Conservation (phyloP, 2,888 invertebrate genomes). For the Arge pagana region DNA sequence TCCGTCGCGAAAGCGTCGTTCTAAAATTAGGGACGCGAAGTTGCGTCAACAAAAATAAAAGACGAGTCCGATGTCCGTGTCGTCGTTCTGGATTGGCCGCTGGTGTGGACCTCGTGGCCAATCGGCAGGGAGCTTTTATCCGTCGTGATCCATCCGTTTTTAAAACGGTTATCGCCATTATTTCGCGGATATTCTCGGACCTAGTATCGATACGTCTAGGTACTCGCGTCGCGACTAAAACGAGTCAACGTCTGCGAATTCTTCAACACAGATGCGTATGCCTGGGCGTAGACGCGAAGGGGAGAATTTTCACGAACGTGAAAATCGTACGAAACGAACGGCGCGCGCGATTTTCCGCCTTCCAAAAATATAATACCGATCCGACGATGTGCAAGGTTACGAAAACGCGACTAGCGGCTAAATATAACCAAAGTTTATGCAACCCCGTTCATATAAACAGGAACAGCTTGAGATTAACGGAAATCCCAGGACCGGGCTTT, state of each 20-base stretch:
- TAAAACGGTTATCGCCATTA: constrained; percentile 28
- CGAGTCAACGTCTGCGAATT: too few relatives aligned
- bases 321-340: too few relatives aligned
- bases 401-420: constrained; percentile 30
- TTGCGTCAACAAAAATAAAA: constrained; percentile 46
- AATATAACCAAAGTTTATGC: constrained; percentile 31
- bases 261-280: too few relatives aligned
- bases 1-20: not conserved
- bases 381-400: constrained; percentile 32
- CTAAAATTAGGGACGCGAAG: constrained; percentile 42
- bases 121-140: constrained; percentile 27
- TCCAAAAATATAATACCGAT: not conserved
- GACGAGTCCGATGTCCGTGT: constrained; percentile 39
- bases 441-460: constrained; percentile 20
- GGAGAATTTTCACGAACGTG: too few relatives aligned
- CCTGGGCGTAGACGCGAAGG: too few relatives aligned
- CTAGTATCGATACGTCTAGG: too few relatives aligned
- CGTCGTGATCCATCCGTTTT: constrained; percentile 17
- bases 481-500: too few relatives aligned
- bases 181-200: constrained; percentile 20
- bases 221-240: not conserved
- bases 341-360: not conserved
- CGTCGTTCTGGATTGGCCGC: constrained; percentile 38
- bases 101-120: constrained; percentile 31
- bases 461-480: too few relatives aligned